phyloP scores from a whole-genome alignment of 2,797 vertebrate species.

The Vespertilio murinus region DNA sequence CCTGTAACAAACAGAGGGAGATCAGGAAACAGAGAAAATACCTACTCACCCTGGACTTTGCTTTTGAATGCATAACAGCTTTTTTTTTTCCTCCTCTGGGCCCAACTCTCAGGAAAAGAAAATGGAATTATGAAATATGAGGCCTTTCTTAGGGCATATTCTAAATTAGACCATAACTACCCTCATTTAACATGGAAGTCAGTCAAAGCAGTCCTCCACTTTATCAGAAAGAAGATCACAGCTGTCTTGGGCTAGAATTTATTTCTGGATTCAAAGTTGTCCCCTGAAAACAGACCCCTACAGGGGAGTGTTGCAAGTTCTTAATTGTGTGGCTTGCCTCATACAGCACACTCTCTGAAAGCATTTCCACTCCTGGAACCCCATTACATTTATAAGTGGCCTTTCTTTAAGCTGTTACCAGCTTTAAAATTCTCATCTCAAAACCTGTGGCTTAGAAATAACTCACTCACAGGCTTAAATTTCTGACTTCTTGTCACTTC shows the following conservation, averaged over 20 bases:
- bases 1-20: neutral
- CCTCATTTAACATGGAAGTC: neutral
- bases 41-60: conserved; percentile 39
- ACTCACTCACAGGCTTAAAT: neutral
- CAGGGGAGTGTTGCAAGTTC: neutral
- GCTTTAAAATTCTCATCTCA: conserved; percentile 23
- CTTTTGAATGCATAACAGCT: conserved; percentile 12
- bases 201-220: neutral
- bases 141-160: neutral
- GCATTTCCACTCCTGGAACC: neutral
- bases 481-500: neutral
- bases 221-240: conserved; percentile 28
- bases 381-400: neutral
- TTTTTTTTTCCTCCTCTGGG: conserved; percentile 2
- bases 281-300: neutral
- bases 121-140: neutral
- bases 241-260: neutral
- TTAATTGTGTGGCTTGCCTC: neutral
- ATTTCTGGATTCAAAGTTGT: conserved; percentile 30
- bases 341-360: neutral
- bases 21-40: neutral
- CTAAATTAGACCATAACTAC: neutral
- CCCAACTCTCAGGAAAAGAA: conserved; percentile 49
- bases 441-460: neutral
- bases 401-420: neutral